phyloP scores from a whole-genome alignment of 1,140 invertebrate genomes.

The Samia ricini region DNA sequence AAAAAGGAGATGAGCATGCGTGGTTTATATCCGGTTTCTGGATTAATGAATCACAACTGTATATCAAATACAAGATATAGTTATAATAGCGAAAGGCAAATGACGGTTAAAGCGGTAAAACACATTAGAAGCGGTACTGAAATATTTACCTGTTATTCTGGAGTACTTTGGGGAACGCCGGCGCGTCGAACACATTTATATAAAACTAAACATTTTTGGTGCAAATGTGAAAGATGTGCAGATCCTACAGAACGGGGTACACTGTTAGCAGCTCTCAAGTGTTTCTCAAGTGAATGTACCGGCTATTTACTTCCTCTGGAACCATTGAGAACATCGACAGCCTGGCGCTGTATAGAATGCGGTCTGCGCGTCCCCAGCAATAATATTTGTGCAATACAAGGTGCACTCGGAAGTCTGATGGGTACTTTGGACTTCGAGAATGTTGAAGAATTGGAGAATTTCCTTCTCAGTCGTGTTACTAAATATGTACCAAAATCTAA shows the following conservation, averaged over 20 bases:
- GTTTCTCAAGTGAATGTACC: slow-evolving; percentile 65
- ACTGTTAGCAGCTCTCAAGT: slow-evolving; percentile 73
- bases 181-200: slow-evolving; percentile 81
- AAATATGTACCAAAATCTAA: slow-evolving; percentile 74
- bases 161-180: slow-evolving; percentile 85
- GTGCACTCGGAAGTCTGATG: slow-evolving; percentile 69
- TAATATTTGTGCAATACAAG: slow-evolving; percentile 67
- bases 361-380: slow-evolving; percentile 51
- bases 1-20: slow-evolving; percentile 78
- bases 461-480: slow-evolving; percentile 61
- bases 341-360: slow-evolving; percentile 77
- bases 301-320: slow-evolving; percentile 70
- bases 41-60: slow-evolving; percentile 87
- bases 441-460: slow-evolving; percentile 68
- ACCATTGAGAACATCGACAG: slow-evolving; percentile 53
- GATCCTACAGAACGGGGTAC: slow-evolving; percentile 82
- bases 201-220: slow-evolving; percentile 87
- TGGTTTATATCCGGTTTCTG: slow-evolving; percentile 85
- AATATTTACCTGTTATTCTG: slow-evolving; percentile 85
- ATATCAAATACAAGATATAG: slow-evolving; percentile 85
- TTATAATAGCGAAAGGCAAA: slow-evolving; percentile 79
- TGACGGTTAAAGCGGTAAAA: slow-evolving; percentile 81
- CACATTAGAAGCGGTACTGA: slow-evolving; percentile 82
- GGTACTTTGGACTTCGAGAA: slow-evolving; percentile 63
- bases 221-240: slow-evolving; percentile 83